A percentile compares a stretch with the other conserved stretches of the same genome.
Conservation (phyloP, 2,113 vertebrate species). For the Tiliqua scincoides region DNA sequence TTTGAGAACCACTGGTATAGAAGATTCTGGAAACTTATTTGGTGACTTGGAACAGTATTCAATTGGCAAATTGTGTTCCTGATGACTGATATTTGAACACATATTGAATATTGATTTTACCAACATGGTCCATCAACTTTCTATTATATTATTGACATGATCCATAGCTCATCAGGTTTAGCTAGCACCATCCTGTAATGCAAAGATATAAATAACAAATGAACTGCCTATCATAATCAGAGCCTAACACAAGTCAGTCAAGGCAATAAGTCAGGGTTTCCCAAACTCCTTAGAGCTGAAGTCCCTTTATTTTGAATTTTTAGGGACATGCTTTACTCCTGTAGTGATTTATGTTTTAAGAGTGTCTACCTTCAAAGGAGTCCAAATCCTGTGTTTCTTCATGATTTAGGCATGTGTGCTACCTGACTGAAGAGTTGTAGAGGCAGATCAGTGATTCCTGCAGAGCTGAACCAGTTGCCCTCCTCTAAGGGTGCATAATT, state of each 20-base stretch:
- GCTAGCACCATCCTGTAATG: neutral
- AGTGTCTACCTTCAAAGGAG: neutral
- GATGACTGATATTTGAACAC: neutral
- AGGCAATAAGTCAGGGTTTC: no score
- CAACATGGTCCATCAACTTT: neutral
- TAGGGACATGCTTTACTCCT: no score
- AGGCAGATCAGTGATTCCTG: neutral
- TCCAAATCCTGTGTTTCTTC: neutral
- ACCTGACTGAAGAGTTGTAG: neutral
- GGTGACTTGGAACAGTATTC: neutral
- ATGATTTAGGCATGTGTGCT: no score
- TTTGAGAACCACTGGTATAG: no score
- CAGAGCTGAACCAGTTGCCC: no score
- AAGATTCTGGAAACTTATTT: no score
- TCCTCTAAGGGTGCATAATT: no score
- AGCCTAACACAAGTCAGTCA: neutral
- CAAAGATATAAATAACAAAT: neutral
- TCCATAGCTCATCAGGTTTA: constrained; percentile 17
- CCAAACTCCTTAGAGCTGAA: no score
- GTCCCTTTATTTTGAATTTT: no score
- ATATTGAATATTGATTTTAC: neutral
- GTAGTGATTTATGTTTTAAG: neutral
- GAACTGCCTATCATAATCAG: neutral
- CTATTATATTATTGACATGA: neutral
- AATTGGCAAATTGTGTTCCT: neutral